Evolutionary conservation across 2,888 invertebrate species (phyloP).

Genomic region (Bruchidius siliquastri): DNA sequence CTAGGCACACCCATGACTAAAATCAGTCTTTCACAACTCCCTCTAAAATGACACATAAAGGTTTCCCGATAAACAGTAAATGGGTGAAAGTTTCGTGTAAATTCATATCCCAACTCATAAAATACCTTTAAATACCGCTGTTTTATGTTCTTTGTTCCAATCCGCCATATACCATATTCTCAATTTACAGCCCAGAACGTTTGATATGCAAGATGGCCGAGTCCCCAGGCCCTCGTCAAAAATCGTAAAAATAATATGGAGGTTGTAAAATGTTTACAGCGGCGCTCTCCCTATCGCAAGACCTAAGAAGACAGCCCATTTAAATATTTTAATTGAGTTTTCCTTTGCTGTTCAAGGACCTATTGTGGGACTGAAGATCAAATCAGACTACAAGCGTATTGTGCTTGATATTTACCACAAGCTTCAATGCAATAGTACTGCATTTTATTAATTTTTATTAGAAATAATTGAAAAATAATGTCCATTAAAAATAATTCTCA

Average conservation of each 20-base stretch:
- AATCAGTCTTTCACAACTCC: not conserved
- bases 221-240: not conserved
- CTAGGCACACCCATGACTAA: not conserved
- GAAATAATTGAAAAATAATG: too few species aligned
- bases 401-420: not conserved
- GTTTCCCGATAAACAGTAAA: not conserved
- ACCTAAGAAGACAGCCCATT: not conserved
- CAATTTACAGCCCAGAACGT: not conserved
- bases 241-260: not conserved
- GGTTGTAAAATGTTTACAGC: not conserved
- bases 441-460: too few species aligned
- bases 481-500: too few species aligned
- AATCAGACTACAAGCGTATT: not conserved
- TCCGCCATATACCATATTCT: not conserved
- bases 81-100: not conserved
- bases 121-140: not conserved
- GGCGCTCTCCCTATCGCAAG: not conserved
- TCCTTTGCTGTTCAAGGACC: not conserved
- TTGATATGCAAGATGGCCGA: not conserved
- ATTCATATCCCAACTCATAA: not conserved
- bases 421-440: not conserved
- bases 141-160: not conserved
- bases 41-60: not conserved
- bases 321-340: not conserved
- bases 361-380: not conserved